These are phyloP conservation scores for Pyrochroa serraticornis DNA, from an alignment of 2,888 invertebrate species.

Conservation along the genomic window DNA sequence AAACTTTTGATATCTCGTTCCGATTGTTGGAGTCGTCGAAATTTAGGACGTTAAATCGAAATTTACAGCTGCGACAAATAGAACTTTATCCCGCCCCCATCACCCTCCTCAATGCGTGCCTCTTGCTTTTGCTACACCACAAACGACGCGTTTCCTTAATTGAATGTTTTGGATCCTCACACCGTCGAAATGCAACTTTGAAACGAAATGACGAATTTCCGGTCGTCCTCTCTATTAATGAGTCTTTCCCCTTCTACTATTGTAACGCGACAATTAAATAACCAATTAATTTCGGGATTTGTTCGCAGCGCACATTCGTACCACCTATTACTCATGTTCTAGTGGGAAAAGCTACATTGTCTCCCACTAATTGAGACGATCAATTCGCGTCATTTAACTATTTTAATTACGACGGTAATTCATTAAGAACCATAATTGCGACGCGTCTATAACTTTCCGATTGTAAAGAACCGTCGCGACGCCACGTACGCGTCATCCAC, in stretches of 20 bases:
- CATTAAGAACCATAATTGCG: slow-evolving; percentile 43
- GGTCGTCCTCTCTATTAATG: slow-evolving; percentile 20
- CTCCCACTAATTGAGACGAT: slow-evolving; percentile 54
- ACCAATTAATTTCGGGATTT: slow-evolving; percentile 53
- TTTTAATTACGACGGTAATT: slow-evolving; percentile 49
- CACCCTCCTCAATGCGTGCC: too few species aligned
- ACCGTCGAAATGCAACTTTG: slow-evolving; percentile 7
- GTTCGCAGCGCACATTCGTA: slow-evolving; percentile 43
- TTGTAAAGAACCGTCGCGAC: too few species aligned
- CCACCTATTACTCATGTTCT: slow-evolving; percentile 50
- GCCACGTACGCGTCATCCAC: slow-evolving; percentile 22
- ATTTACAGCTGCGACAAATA: too few species aligned
- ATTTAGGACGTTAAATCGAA: too few species aligned
- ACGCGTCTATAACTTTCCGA: slow-evolving; percentile 38
- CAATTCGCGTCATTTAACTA: slow-evolving; percentile 53
- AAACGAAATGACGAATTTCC: slow-evolving; percentile 8
- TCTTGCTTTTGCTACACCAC: too few species aligned
- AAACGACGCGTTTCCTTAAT: too few species aligned
- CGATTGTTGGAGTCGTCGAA: too few species aligned
- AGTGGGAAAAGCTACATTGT: slow-evolving; percentile 46
- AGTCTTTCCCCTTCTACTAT: slow-evolving; percentile 13
- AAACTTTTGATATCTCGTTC: too few species aligned
- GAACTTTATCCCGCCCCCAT: too few species aligned
- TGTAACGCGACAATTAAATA: slow-evolving; percentile 32
- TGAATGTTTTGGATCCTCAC: too few species aligned